A percentile compares a stretch with the other conserved stretches of the same genome.
Conservation (phyloP, 1,140 invertebrate genomes). For the Plutomurus gul region DNA sequence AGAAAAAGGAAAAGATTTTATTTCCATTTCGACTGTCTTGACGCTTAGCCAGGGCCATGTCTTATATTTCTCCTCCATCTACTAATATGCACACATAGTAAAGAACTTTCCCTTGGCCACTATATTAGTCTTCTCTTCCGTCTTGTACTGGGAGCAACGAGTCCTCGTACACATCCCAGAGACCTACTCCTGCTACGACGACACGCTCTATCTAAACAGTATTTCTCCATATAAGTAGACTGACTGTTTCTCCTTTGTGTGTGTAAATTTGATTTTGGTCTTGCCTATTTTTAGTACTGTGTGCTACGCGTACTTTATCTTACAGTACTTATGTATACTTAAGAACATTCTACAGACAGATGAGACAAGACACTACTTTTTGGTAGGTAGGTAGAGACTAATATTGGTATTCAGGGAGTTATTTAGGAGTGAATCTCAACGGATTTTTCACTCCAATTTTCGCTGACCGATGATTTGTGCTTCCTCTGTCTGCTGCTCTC, state of each 20-base stretch:
- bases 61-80: slow-evolving; percentile 21
- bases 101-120: neutral
- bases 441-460: slow-evolving; percentile 45
- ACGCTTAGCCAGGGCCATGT: slow-evolving; percentile 11
- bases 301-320: no score
- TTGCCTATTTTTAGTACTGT: no score
- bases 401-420: slow-evolving; percentile 49
- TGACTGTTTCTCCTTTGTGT: no score
- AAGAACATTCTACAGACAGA: neutral
- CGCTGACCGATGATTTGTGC: slow-evolving; percentile 48
- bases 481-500: slow-evolving; percentile 17
- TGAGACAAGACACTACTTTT: neutral
- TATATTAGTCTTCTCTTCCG: no score
- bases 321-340: neutral
- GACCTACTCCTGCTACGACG: neutral
- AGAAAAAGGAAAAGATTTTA: slow-evolving; percentile 20
- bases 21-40: slow-evolving; percentile 32
- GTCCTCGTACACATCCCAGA: neutral
- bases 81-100: neutral
- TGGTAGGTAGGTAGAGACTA: neutral
- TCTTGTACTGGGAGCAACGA: neutral
- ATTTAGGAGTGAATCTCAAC: slow-evolving; percentile 42
- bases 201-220: no score
- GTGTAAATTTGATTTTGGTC: no score
- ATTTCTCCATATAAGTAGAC: no score